Base-by-base conservation (phyloP, 64 coral and sea anemone genomes). In the Montipora efflorescens region DNA sequence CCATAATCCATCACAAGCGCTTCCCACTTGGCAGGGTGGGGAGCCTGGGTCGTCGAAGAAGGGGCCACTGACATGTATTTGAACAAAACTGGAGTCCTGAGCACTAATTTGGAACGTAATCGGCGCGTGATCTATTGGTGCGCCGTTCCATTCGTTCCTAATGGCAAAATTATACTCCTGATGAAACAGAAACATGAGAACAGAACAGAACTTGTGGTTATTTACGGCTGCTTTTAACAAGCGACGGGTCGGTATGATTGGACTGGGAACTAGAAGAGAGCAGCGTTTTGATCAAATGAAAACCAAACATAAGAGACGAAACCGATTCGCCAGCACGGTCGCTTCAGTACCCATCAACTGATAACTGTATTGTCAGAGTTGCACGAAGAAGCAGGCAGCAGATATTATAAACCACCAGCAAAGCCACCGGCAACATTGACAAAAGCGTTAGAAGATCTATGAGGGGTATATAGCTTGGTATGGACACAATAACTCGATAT, bases 91-190 rank as follows among this genome's bases (percentile, higher is more conserved):
- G 14, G 75, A 82, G 85, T 97, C 96, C 58, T 76, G 85, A 71
- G 96, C 89, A 23, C 93, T 97, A 6, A 97, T 93, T 68, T 87
- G 81, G 15, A 97, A 73, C 19, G 61, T 79, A 89, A 97, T 84
- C 0, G 96, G 93, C 51, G 77, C 51, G 80, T 97, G 96, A 25
- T 75, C 67, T 51, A 95, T 95, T 19, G 93, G 83, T 1, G 18
- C 47, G 13, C 96, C 96, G 44, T 97, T 93, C 96, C 96, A 97
- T 64, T 92, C 36, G 13, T 78, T 89, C 25, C 44, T 85, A 23
- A 97, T 97, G 47, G 89, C 43, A 88, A 95, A 95, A 19, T 87
- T 66, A 53, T 92, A 97, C 20, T 81, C 94, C 96, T 97, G 52
- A 9, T 28, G 13, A 76, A 75, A 87, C 20, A 87, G 0, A 28